phyloP scores from a whole-genome alignment of 2,888 invertebrate genomes.

The Mantis religiosa region DNA sequence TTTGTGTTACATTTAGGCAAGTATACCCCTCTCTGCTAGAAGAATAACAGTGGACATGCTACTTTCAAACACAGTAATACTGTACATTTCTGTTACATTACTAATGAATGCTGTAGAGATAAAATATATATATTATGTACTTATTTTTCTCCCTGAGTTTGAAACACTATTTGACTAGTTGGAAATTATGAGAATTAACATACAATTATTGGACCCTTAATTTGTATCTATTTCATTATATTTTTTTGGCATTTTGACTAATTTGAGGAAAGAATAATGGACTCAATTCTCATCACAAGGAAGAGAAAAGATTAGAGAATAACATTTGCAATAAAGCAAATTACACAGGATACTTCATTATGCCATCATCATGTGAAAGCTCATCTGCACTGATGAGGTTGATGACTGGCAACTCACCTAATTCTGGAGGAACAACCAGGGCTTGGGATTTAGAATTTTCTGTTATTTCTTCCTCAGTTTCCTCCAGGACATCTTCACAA shows the following conservation, averaged over 20 bases:
- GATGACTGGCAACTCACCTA: conserved; percentile 28
- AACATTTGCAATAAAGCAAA: neutral
- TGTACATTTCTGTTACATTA: neutral
- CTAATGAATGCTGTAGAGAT: neutral
- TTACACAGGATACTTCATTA: neutral
- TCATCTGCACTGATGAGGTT: neutral
- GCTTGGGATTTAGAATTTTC: neutral
- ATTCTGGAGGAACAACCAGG: conserved; percentile 7
- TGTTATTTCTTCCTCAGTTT: conserved; percentile 43
- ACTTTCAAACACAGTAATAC: neutral
- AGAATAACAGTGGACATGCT: neutral
- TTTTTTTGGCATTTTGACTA: neutral
- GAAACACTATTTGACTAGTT: neutral
- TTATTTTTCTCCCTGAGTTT: neutral
- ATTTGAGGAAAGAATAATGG: neutral
- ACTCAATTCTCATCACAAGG: neutral
- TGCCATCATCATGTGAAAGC: neutral
- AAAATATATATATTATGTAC: neutral
- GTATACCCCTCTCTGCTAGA: neutral
- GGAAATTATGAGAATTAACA: neutral
- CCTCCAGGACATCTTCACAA: conserved; percentile 83
- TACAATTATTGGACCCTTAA: neutral
- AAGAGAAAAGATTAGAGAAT: neutral
- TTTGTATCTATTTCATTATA: neutral
- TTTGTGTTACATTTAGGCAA: neutral